These are phyloP conservation scores for Coboldia fuscipes DNA, from an alignment of 1,140 invertebrate species.

Conservation along the genomic window DNA sequence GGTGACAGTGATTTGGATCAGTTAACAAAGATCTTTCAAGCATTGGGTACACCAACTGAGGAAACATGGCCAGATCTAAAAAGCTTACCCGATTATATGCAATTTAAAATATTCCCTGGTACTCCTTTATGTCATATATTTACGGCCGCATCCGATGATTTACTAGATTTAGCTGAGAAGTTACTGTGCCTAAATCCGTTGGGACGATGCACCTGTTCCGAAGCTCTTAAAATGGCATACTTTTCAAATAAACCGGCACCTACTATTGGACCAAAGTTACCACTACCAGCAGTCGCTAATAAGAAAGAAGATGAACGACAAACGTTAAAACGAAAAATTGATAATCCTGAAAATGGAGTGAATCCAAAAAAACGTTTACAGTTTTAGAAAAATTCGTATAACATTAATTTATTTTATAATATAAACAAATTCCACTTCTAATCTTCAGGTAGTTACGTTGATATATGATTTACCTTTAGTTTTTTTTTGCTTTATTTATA, in stretches of 20 bases:
- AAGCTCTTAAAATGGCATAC: conserved; percentile 62
- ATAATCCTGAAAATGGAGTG: background rate
- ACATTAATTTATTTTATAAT: too few relatives aligned
- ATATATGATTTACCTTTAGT: too few relatives aligned
- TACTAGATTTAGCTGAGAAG: conserved; percentile 62
- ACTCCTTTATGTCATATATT: conserved; percentile 83
- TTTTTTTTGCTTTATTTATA: too few relatives aligned
- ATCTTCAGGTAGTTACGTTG: too few relatives aligned
- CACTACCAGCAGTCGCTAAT: conserved; percentile 32
- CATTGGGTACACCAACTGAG: conserved; percentile 75
- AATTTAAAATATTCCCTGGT: conserved; percentile 70
- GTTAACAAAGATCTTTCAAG: conserved; percentile 83
- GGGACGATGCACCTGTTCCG: conserved; percentile 58
- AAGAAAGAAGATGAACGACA: background rate
- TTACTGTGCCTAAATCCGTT: conserved; percentile 72
- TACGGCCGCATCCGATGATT: conserved; percentile 82
- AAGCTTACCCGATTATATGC: conserved; percentile 74
- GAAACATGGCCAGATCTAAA: conserved; percentile 80
- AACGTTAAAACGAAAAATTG: conserved; percentile 1
- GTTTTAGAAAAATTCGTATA: background rate
- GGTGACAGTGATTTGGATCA: conserved; percentile 96
- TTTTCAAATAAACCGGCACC: conserved; percentile 80
- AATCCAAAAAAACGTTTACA: conserved; percentile 1
- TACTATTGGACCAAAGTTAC: conserved; percentile 55
- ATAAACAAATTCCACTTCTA: too few relatives aligned